Conservation (phyloP, 2,797 vertebrate genomes). For the Morus bassanus region DNA sequence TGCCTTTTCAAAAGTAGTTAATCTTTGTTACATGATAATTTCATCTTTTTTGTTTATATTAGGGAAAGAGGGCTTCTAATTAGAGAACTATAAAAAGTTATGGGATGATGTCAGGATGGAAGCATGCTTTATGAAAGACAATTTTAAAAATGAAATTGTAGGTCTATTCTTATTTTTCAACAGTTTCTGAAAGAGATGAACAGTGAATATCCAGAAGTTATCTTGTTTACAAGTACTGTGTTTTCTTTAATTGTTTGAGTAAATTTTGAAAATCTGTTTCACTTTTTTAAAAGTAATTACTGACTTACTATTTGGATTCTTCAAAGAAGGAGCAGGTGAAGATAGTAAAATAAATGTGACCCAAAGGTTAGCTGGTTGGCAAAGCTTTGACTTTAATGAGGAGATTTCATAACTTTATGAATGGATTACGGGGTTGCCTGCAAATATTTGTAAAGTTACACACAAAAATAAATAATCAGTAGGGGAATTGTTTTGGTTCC, state of each 20-base stretch:
- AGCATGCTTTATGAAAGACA: not conserved
- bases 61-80: not conserved
- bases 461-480: not conserved
- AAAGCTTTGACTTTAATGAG: not conserved
- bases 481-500: not conserved
- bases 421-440: not conserved
- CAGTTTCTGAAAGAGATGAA: not conserved
- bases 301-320: not conserved
- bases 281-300: not conserved
- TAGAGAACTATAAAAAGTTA: not conserved
- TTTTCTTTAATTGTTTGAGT: not conserved
- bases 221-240: not conserved
- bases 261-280: not conserved
- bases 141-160: not conserved
- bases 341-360: not conserved
- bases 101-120: not conserved
- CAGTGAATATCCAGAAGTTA: not conserved
- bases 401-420: not conserved
- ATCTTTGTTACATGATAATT: not conserved
- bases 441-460: not conserved
- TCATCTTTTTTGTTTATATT: not conserved
- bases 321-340: not conserved
- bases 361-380: not conserved
- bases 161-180: not conserved
- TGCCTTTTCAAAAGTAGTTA: slow-evolving; percentile 21